Base-by-base conservation (phyloP, 2,797 vertebrate genomes). In the Sebastiscus tertius region DNA sequence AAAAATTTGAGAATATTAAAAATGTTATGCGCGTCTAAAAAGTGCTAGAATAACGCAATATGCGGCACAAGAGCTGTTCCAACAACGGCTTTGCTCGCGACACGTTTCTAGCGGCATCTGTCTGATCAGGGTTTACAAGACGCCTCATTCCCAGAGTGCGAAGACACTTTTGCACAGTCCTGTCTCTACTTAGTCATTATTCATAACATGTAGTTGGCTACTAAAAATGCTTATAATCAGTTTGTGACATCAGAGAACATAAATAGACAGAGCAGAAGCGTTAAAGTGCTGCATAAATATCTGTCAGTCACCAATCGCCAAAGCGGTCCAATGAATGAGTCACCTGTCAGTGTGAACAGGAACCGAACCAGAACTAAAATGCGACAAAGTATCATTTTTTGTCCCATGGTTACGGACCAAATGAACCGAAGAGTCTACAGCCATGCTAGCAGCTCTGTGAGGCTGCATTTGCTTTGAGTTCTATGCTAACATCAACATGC, bases 1-100 rank as follows among this genome's bases (percentile, higher is more conserved):
- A 18, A 46, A 46, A 46, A 46, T 46, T 0, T 46, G 0, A 46
- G 0, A 46, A 46, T 46, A 56, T 56, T 14, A 26, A 0, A 13
- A 56, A 12, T 26, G 26, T 8, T 49, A 20, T 49, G 18, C 46
- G 0, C 18, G 7, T 49, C 46, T 49, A 0, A 18, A 49, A 49
- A 49, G 16, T 49, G 18, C 46, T 49, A 49, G 46, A 49, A 49
- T 18, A 49, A 49, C 46, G 20, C 46, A 46, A 46, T 46, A 46
- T 18, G 42, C 14, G 14, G 6, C 42, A 46, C 42, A 42, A 42
- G 42, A 0, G 42, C 42, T 46, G 42, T 3, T 46, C 42, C 14
- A 8, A 46, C 42, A 46, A 46, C 18, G 6, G 46, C 7, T 49
- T 49, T 49, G 46, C 18, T 49, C 16, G 18, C 3, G 46, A 49